Evolutionary conservation across 1,140 invertebrate genomes (phyloP).

Genomic region (Heliconius himera): DNA sequence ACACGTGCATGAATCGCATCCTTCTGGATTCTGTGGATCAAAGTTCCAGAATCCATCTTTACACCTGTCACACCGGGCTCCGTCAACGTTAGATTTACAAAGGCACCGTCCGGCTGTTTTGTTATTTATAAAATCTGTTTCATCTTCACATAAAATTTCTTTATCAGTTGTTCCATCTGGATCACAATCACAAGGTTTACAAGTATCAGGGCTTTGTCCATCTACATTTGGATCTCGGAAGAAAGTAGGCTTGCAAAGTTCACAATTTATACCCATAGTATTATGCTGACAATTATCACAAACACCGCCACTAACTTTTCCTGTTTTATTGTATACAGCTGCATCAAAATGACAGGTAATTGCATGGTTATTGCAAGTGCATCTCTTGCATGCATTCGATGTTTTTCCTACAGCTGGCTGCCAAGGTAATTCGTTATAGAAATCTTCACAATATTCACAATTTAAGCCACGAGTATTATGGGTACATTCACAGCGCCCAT

Average conservation of each 20-base stretch:
- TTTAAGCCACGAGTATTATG: constrained; percentile 96
- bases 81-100: constrained; percentile 91
- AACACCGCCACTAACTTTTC: constrained; percentile 94
- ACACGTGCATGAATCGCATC: constrained; percentile 95
- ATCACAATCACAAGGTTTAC: constrained; percentile 92
- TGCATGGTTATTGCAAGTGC: constrained; percentile 95
- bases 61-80: constrained; percentile 90
- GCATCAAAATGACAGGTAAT: constrained; percentile 94
- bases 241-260: constrained; percentile 95
- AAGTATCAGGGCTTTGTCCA: constrained; percentile 93
- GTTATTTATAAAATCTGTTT: constrained; percentile 87
- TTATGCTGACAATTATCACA: constrained; percentile 96
- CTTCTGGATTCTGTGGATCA: constrained; percentile 88
- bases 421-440: constrained; percentile 98
- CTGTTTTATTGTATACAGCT: constrained; percentile 92
- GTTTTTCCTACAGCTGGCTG: constrained; percentile 95
- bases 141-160: constrained; percentile 92
- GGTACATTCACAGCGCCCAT: constrained; percentile 96
- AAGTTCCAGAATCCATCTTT: constrained; percentile 96
- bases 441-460: constrained; percentile 96
- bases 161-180: constrained; percentile 90
- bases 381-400: constrained; percentile 95
- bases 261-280: constrained; percentile 95
- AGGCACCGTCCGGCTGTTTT: constrained; percentile 92
- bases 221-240: constrained; percentile 91